phyloP scores from a whole-genome alignment of 2,888 invertebrate genomes.

The Tillus elongatus region DNA sequence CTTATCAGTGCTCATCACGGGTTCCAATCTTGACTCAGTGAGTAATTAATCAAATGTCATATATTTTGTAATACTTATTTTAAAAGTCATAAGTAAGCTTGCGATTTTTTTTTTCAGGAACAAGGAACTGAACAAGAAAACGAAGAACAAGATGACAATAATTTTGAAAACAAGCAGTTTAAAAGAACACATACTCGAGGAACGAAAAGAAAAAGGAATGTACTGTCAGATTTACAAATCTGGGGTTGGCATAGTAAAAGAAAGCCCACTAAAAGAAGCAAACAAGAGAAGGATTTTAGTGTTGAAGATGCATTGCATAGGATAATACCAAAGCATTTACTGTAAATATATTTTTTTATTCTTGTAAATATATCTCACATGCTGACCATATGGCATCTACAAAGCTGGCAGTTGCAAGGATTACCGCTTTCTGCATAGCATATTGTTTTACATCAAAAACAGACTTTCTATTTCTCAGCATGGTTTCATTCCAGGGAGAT shows the following conservation, averaged over 20 bases:
- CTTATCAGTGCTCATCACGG: no score
- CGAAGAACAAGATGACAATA: conserved; percentile 38
- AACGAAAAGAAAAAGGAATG: conserved; percentile 59
- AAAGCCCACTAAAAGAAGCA: conserved; percentile 47
- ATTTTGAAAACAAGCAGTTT: conserved; percentile 27
- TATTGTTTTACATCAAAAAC: no score
- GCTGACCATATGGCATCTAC: no score
- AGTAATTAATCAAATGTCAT: no score
- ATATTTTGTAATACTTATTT: no score
- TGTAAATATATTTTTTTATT: conserved; percentile 33
- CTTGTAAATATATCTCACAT: conserved; percentile 4
- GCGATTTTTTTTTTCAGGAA: conserved; percentile 23
- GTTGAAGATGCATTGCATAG: conserved; percentile 59
- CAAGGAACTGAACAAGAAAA: conserved; percentile 34
- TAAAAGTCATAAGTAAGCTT: no score
- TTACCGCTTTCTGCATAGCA: no score
- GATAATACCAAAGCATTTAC: conserved; percentile 54
- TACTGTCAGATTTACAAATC: conserved; percentile 60
- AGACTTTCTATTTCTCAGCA: no score
- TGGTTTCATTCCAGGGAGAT: no score
- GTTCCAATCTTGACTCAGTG: no score
- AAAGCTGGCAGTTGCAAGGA: no score
- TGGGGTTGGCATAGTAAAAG: conserved; percentile 69
- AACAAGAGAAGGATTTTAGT: conserved; percentile 52
- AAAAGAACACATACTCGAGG: conserved; percentile 29